Evolutionary conservation across 2,113 vertebrate species (phyloP).

Genomic region (Syngnathus floridae): DNA sequence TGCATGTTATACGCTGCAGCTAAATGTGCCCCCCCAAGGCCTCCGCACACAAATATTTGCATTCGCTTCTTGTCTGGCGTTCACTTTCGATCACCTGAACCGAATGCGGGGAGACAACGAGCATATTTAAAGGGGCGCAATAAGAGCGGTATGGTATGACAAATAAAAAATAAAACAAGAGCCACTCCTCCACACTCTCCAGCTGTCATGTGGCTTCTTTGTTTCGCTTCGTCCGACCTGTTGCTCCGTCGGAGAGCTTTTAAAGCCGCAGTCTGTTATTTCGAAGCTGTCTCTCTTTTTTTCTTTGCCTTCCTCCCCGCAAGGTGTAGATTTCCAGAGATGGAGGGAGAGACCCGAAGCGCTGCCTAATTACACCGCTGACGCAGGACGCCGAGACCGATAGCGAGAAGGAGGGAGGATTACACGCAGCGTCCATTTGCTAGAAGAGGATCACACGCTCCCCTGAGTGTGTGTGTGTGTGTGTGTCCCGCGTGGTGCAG

Average conservation of each 20-base stretch:
- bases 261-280: constrained; percentile 13
- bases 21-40: constrained; percentile 25
- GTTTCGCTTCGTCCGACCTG: constrained; percentile 7
- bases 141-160: not conserved
- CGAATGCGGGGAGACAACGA: constrained; percentile 2
- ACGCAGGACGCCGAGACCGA: constrained; percentile 44
- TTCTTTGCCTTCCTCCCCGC: constrained; percentile 2
- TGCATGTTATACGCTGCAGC: constrained; percentile 22
- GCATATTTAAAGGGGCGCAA: constrained; percentile 2
- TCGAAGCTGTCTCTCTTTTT: not conserved
- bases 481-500: constrained; percentile 34
- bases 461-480: constrained; percentile 30
- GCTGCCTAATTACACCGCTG: constrained; percentile 54
- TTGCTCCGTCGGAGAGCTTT: constrained; percentile 17
- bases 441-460: constrained; percentile 54
- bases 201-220: not conserved
- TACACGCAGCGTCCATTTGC: constrained; percentile 59
- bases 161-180: not conserved
- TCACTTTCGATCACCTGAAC: constrained; percentile 31
- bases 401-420: constrained; percentile 48
- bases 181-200: not conserved
- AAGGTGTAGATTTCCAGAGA: constrained; percentile 47
- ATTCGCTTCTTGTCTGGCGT: constrained; percentile 41
- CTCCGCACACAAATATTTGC: constrained; percentile 37
- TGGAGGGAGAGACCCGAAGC: constrained; percentile 51